A percentile compares a stretch with the other conserved stretches of the same genome.
phyloP scores from a whole-genome alignment of 2,113 vertebrate species.

The Eonycteris spelaea region DNA sequence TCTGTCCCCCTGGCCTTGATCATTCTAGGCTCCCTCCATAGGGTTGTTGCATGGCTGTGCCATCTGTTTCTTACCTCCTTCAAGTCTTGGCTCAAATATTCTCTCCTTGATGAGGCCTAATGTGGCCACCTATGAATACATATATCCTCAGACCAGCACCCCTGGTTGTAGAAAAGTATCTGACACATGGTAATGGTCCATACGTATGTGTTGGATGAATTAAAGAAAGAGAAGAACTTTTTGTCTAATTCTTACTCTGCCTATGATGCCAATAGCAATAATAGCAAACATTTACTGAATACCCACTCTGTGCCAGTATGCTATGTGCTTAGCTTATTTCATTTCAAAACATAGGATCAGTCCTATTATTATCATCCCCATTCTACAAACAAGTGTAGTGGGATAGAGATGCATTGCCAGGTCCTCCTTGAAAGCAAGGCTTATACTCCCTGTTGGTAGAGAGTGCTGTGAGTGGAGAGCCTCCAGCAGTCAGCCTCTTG shows the following conservation, averaged over 20 bases:
- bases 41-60: neutral
- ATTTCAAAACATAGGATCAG: no score
- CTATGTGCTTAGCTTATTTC: neutral
- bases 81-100: neutral
- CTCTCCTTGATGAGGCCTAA: neutral
- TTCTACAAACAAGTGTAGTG: neutral
- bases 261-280: no score
- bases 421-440: neutral
- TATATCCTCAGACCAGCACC: neutral
- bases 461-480: neutral
- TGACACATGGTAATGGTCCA: neutral
- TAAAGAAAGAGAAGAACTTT: neutral
- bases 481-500: neutral
- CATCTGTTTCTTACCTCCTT: neutral
- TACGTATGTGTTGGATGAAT: fast-evolving
- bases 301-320: neutral
- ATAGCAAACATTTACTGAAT: neutral
- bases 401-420: neutral
- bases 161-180: fast-evolving
- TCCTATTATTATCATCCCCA: neutral
- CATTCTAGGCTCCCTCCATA: neutral
- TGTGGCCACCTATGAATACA: neutral
- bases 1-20: neutral
- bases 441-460: neutral
- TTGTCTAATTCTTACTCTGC: neutral